These are phyloP conservation scores for Dasysyrphus albostriatus DNA, from an alignment of 2,888 invertebrate species.

Conservation along the genomic window DNA sequence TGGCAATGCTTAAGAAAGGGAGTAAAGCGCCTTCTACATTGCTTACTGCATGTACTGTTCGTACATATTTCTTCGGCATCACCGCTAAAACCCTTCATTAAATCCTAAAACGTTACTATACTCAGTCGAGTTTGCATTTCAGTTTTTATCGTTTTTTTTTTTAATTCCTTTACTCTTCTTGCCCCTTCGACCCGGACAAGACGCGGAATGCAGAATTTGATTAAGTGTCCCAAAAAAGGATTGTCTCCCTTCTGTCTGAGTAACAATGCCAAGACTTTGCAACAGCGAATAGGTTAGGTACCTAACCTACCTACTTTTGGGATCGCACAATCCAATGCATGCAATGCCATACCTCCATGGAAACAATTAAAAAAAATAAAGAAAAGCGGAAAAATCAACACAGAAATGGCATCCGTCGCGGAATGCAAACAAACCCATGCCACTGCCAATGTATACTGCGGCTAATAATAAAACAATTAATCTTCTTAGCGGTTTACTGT, in stretches of 20 bases:
- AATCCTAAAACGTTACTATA: slow-evolving; percentile 41
- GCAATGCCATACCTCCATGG: slow-evolving; percentile 19
- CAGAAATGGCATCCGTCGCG: slow-evolving; percentile 67
- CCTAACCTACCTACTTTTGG: no score
- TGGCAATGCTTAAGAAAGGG: slow-evolving; percentile 3
- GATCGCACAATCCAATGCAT: slow-evolving; percentile 43
- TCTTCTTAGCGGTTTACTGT: slow-evolving; percentile 77
- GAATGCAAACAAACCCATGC: slow-evolving; percentile 74
- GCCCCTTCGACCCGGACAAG: slow-evolving; percentile 37
- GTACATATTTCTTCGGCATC: slow-evolving; percentile 11
- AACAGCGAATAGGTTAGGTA: background rate
- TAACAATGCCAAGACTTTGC: slow-evolving; percentile 34
- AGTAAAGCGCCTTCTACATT: slow-evolving; percentile 60
- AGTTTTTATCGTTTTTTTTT: slow-evolving; percentile 59
- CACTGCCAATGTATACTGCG: slow-evolving; percentile 59
- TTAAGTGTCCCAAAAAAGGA: slow-evolving; percentile 76
- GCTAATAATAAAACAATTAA: slow-evolving; percentile 78
- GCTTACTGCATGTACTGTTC: background rate
- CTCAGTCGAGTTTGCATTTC: slow-evolving; percentile 9
- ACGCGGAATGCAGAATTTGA: slow-evolving; percentile 74
- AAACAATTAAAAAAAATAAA: slow-evolving; percentile 45
- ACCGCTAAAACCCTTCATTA: slow-evolving; percentile 73
- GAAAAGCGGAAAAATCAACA: slow-evolving; percentile 76
- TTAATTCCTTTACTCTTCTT: slow-evolving; percentile 45
- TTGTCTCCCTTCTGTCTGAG: slow-evolving; percentile 68